Percentiles rank a stretch among this genome's conserved stretches.
phyloP scores from a whole-genome alignment of 2,797 vertebrate species.

The Spinus olivaceus region DNA sequence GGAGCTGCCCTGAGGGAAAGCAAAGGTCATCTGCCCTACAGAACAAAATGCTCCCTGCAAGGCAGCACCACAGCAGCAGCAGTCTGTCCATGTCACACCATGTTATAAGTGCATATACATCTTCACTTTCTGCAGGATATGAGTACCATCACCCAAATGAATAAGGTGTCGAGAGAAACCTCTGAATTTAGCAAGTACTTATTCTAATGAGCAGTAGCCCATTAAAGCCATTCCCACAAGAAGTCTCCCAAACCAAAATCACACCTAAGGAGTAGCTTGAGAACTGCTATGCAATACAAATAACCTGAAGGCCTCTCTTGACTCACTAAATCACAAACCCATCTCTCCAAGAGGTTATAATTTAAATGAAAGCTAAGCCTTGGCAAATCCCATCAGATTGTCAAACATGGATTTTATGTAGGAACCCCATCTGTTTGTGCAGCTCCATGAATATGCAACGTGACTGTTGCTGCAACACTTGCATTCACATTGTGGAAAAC shows the following conservation, averaged over 20 bases:
- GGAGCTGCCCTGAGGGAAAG: background rate
- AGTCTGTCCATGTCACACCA: background rate
- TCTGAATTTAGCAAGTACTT: background rate
- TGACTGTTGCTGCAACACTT: slow-evolving; percentile 40
- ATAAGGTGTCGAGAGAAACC: background rate
- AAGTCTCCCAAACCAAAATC: background rate
- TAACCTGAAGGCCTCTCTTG: background rate
- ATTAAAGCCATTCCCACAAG: background rate
- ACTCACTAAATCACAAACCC: slow-evolving; percentile 28
- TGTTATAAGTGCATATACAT: background rate
- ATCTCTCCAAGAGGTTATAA: slow-evolving; percentile 48
- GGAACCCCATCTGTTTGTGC: slow-evolving; percentile 63
- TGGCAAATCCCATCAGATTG: slow-evolving; percentile 61
- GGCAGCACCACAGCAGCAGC: background rate
- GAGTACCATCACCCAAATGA: background rate
- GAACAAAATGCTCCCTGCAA: background rate
- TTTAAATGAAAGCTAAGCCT: slow-evolving; percentile 51
- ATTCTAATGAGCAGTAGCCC: background rate
- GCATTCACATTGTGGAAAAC: slow-evolving; percentile 16
- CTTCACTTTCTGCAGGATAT: background rate
- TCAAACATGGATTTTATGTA: slow-evolving; percentile 60
- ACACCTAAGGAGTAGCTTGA: background rate
- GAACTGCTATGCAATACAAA: background rate
- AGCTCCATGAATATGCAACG: slow-evolving; percentile 55
- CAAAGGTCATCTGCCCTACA: background rate